Evolutionary conservation across 2,888 invertebrate genomes (phyloP), one percentile per base, ranked within the genome.

Genomic region (Drosophila heteroneura): DNA sequence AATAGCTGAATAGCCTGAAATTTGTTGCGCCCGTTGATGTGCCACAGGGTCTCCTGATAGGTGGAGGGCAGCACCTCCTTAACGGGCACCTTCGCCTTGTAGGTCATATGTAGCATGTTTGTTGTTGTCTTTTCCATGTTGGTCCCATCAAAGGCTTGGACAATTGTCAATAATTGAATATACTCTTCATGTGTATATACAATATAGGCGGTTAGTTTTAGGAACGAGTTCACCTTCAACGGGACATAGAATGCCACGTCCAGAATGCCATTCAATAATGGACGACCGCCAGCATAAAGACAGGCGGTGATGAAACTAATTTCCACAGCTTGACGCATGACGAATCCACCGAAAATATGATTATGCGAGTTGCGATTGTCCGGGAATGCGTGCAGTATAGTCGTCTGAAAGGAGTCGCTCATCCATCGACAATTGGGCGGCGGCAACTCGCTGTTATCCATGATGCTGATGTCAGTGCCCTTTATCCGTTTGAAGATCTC

Each of bases 241-340:
- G 96, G 95, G 69, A 94, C 94, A 60, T 95, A 94, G 92, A 97
- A 97, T 51, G 94, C 94, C 76, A 97, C 96, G 89, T 97, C 96
- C 90, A 96, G 96, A 49, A 97, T 95, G 71, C 95, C 95, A 69
- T 94, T 92, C 37, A 96, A 87, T 49, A 93, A 93, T 0, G 96
- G 95, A 3, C 94, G 93, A 22, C 93, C 92, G 76, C 94, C 94
- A 76, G 94, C 94, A 91, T 95, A 95, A 30, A 95, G 91, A 77
- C 94, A 94, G 22, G 95, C 95, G 78, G 95, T 94, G 0, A 95
- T 94, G 94, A 95, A 96, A 30, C 95, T 96, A n/a, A 97, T 92
- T 93, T 97, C 97, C 63, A 95, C 94, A 0, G 96, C 97, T 80
- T 95, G 95, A 26, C 97, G 94, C 96, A 97, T 97, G 28, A 97